Evolutionary conservation across 2,113 vertebrate species (phyloP).

Genomic region (Herpailurus yagouaroundi): DNA sequence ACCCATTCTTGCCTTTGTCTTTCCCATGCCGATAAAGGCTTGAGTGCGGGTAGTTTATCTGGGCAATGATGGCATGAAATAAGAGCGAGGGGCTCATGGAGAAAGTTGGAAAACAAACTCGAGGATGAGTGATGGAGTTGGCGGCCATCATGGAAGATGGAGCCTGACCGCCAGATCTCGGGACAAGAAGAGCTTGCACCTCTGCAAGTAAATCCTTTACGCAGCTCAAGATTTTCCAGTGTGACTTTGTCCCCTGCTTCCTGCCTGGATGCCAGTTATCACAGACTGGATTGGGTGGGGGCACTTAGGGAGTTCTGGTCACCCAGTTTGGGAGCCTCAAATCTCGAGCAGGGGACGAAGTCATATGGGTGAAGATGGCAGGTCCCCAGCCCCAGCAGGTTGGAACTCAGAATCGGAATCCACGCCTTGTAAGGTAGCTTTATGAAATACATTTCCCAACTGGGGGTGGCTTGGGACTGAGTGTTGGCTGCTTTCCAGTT

Average conservation of each 20-base stretch:
- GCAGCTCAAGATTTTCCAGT: not conserved
- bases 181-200: not conserved
- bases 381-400: not conserved
- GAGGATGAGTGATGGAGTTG: not conserved
- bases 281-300: not conserved
- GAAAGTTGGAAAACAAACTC: not conserved
- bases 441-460: not conserved
- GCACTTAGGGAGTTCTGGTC: not conserved
- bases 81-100: not conserved
- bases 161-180: too few species aligned
- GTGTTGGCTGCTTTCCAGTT: too few species aligned
- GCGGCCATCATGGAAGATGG: not conserved
- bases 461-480: not conserved
- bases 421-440: not conserved
- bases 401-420: not conserved
- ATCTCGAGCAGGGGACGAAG: not conserved
- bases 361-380: not conserved
- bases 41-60: not conserved
- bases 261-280: not conserved
- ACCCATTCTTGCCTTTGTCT: not conserved
- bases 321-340: not conserved
- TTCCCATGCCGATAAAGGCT: not conserved
- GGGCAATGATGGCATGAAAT: not conserved
- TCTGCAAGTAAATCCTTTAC: not conserved
- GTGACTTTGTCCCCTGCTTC: not conserved